phyloP scores from a whole-genome alignment of 1,140 invertebrate genomes.

The Lordiphosa collinella region DNA sequence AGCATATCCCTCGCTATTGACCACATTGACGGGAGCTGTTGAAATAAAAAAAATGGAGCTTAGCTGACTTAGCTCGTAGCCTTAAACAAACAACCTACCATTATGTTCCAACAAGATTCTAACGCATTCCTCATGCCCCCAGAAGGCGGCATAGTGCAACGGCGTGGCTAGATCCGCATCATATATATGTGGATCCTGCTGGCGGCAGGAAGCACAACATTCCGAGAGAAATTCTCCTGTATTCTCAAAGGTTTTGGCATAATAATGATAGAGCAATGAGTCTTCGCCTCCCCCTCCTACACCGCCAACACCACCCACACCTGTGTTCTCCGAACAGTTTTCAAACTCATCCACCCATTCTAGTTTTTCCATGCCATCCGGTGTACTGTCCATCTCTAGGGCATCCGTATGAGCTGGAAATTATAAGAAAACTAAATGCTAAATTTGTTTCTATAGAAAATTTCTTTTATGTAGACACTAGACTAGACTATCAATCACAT shows the following conservation, averaged over 20 bases:
- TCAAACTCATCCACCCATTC: conserved; percentile 83
- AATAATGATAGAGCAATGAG: conserved; percentile 80
- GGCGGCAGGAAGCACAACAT: conserved; percentile 46
- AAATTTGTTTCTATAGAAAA: no score
- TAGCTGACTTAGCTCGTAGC: background rate
- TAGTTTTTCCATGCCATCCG: conserved; percentile 83
- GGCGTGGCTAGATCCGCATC: conserved; percentile 82
- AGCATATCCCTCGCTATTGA: conserved; percentile 94
- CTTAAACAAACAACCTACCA: conserved; percentile 56
- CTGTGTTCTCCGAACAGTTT: conserved; percentile 44
- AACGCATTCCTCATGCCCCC: conserved; percentile 81
- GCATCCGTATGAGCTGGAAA: conserved; percentile 50
- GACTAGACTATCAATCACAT: no score
- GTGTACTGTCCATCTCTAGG: conserved; percentile 81
- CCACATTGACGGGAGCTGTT: conserved; percentile 85
- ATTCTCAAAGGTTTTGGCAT: conserved; percentile 82
- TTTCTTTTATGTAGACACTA: no score
- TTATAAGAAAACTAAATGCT: no score
- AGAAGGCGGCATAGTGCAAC: conserved; percentile 83
- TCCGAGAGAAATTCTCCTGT: conserved; percentile 80
- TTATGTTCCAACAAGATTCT: conserved; percentile 90
- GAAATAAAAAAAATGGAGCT: background rate
- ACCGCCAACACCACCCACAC: conserved; percentile 37
- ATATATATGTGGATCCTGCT: conserved; percentile 80
- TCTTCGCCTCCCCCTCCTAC: conserved; percentile 29